Evolutionary conservation across 2,888 invertebrate genomes (phyloP), one percentile per base, ranked within the genome.

Genomic region (Cryptophagus acutangulus): DNA sequence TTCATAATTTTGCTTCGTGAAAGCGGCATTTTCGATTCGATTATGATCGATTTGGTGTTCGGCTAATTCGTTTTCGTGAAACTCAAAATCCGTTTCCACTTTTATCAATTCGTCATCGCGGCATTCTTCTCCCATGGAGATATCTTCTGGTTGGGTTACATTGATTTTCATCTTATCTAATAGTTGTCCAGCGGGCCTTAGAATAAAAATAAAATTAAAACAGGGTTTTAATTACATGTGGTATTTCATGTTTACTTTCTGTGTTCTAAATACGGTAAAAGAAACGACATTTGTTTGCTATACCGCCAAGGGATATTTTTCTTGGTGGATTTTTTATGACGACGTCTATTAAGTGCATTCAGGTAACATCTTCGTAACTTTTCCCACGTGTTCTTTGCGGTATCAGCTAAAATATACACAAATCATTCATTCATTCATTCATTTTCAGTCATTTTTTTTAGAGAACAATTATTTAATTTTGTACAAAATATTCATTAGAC

Each of bases 211-310:
- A n/a, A n/a, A n/a, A n/a, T n/a, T n/a, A n/a, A n/a, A n/a, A n/a
- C n/a, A n/a, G n/a, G n/a, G n/a, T n/a, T n/a, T n/a, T n/a, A n/a
- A n/a, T n/a, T n/a, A n/a, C n/a, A n/a, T n/a, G n/a, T n/a, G n/a
- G n/a, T 2, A 6, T 31, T 14, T 31, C 12, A 15, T 31, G 15
- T 15, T 14, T 12, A 31, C 31, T 31, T 15, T 31, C 31, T 31
- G 12, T 31, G 12, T 3, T 2, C 13, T 14, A 31, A 12, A 31
- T 14, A 14, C n/a, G 31, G 31, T 15, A 14, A 2, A 3, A 31
- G 31, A 31, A 31, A 31, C 13, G 31, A n/a, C 31, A 31, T 31
- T 14, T 31, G 13, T 31, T 14, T 12, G 3, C 15, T 15, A 31
- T 31, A 31, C 4, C n/a, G 12, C 31, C 31, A 31, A 2, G 10